These are phyloP conservation scores for Nasonia giraulti DNA, from an alignment of 1,140 invertebrate species.

Conservation along the genomic window DNA sequence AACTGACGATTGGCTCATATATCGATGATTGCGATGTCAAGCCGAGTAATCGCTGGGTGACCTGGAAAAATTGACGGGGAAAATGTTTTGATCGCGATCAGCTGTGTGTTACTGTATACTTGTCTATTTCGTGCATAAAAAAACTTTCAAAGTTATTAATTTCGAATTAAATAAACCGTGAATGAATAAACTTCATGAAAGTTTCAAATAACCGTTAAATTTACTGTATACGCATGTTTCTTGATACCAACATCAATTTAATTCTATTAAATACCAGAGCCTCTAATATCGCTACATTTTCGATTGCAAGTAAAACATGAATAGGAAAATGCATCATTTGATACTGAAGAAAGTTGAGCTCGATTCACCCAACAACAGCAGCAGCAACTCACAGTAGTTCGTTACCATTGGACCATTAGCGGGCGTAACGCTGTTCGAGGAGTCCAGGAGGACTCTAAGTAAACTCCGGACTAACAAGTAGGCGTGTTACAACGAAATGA, in stretches of 20 bases:
- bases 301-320: not conserved
- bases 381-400: conserved; percentile 68
- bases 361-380: not conserved
- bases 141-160: too few species aligned
- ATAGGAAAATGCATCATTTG: not conserved
- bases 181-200: too few species aligned
- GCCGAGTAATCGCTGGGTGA: not conserved
- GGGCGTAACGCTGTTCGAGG: conserved; percentile 70
- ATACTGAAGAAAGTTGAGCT: not conserved
- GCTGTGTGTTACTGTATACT: too few species aligned
- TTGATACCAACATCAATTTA: too few species aligned
- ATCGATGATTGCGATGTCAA: conserved; percentile 5
- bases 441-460: conserved; percentile 66
- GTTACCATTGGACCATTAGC: conserved; percentile 71
- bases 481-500: conserved; percentile 68
- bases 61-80: too few species aligned
- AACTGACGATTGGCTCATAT: not conserved
- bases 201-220: too few species aligned
- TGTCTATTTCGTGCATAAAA: too few species aligned
- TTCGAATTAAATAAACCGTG: too few species aligned
- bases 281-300: too few species aligned
- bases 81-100: too few species aligned
- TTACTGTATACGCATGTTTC: too few species aligned
- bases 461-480: conserved; percentile 72
- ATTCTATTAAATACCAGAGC: too few species aligned